These are phyloP conservation scores for Crossocerus cetratus DNA, from an alignment of 2,888 invertebrate species.

Conservation along the genomic window DNA sequence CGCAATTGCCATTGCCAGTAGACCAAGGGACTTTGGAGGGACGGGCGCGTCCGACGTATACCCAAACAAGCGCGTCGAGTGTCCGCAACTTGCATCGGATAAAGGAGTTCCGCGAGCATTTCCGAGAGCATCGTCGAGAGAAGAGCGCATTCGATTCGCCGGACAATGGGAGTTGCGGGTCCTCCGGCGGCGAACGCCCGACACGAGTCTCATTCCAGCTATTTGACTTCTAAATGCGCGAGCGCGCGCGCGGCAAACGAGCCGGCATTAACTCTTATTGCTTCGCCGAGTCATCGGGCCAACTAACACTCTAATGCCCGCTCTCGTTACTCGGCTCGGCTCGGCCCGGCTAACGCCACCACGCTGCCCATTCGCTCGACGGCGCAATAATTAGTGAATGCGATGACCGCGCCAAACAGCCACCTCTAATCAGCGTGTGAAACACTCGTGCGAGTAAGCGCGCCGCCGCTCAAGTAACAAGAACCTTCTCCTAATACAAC, in stretches of 20 bases:
- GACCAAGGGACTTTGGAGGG: conserved; percentile 8
- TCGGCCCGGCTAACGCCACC: no score
- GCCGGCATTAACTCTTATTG: conserved; percentile 32
- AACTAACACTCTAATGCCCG: conserved; percentile 5
- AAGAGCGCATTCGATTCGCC: conserved; percentile 4
- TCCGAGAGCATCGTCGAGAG: not conserved
- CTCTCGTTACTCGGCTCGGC: no score
- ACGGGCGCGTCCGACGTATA: not conserved
- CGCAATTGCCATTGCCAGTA: not conserved
- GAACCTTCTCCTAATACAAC: no score
- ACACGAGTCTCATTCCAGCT: not conserved
- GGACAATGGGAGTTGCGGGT: not conserved
- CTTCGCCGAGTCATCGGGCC: conserved; percentile 26
- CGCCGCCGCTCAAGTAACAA: no score
- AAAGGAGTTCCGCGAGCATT: not conserved
- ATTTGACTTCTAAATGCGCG: conserved; percentile 24
- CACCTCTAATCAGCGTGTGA: no score
- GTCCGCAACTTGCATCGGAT: not conserved
- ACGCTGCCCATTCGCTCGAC: no score
- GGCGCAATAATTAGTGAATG: no score
- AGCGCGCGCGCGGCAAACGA: conserved; percentile 12
- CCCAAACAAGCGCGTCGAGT: not conserved
- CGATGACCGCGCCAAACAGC: no score
- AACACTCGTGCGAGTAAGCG: no score
- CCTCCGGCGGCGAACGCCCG: not conserved